These are phyloP conservation scores for Cynopterus sphinx DNA, from an alignment of 2,797 vertebrate genomes.

Conservation along the genomic window DNA sequence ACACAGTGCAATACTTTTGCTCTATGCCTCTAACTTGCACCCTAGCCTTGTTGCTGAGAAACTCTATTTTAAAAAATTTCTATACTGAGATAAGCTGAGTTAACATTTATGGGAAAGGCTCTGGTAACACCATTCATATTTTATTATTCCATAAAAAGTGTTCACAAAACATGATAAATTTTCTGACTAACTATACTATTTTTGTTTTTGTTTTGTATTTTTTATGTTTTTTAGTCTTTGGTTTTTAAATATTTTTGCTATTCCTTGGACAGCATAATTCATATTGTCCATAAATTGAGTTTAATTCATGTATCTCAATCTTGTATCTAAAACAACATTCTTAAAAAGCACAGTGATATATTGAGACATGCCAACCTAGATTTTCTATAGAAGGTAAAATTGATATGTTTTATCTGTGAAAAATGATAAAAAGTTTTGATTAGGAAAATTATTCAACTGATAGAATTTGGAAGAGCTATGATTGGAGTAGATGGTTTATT, in stretches of 20 bases:
- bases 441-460: background rate
- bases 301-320: background rate
- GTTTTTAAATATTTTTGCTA: slow-evolving; percentile 31
- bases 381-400: background rate
- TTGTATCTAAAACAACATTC: background rate
- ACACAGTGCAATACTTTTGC: background rate
- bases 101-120: slow-evolving; percentile 29
- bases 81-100: slow-evolving; percentile 57
- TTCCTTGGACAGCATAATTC: background rate
- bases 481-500: background rate
- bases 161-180: background rate
- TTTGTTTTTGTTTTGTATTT: background rate
- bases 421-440: background rate
- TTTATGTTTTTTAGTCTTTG: background rate
- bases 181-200: background rate
- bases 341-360: slow-evolving; percentile 11
- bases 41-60: background rate
- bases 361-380: background rate
- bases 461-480: background rate
- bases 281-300: background rate
- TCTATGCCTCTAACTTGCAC: background rate
- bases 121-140: background rate
- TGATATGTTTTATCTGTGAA: background rate
- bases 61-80: slow-evolving; percentile 8
- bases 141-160: slow-evolving; percentile 23